Base-by-base conservation (phyloP, 2,113 vertebrate genomes). In the Numida meleagris region DNA sequence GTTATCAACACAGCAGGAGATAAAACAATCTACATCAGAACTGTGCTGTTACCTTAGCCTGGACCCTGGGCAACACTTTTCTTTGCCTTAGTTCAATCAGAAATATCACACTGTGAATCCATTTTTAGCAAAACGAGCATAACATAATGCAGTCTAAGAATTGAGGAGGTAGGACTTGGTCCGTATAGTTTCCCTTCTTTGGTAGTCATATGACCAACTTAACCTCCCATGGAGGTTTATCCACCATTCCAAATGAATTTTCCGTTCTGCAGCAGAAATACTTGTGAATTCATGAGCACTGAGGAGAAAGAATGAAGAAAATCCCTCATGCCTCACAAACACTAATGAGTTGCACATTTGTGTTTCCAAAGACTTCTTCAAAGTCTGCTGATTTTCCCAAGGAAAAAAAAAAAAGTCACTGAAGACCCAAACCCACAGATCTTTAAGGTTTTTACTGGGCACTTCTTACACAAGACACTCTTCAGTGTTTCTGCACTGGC, bases 151-250 rank as follows among this genome's bases (percentile, higher is more conserved):
- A 8, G 20, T 9, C 5, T 45, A 20, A 66, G 27, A 58, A 66
- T 8, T 0, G 0, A 86, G 29, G 27, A 63, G 31, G 33, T 1
- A 74, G 33, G 86, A 48, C 6, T 1, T 0, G 43, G 23, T 36
- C 73, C 27, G 18, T 18, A 53, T 53, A 24, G 55, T 36, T 88
- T 27, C n/a, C 24, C 24, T 48, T 29, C 80, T 89, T 58, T 40
- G 34, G 42, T 8, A 4, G n/a, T 9, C 0, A 1, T 13, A 50
- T 34, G 74, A 79, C 33, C 16, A 4, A 61, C 62, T 87, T 36
- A 43, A 40, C 42, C 33, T 82, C 85, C 70, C 68, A 42, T 3
- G 3, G 86, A 84, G 66, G 38, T 58, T 55, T 66, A 75, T 48
- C 38, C 36, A 12, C 46, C 7, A 1, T 53, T 70, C 65, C 67